A percentile compares a stretch with the other conserved stretches of the same genome.
Conservation (phyloP, 2,797 vertebrate genomes). For the Fratercula arctica region DNA sequence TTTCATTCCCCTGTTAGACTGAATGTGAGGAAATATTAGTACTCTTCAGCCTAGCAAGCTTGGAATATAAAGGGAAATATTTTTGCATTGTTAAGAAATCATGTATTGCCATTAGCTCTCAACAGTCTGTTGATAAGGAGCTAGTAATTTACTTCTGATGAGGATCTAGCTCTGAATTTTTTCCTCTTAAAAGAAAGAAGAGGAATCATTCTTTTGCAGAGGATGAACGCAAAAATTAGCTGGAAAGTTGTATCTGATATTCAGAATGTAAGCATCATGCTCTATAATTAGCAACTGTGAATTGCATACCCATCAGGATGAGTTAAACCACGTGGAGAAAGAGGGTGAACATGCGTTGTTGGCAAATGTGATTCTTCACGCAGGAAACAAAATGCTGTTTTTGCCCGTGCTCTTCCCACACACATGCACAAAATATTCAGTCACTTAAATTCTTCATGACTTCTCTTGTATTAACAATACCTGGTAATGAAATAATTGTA, state of each 20-base stretch:
- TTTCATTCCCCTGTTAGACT: background rate
- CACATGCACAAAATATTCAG: background rate
- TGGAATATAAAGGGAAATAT: background rate
- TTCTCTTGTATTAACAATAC: background rate
- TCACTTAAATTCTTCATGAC: background rate
- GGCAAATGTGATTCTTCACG: background rate
- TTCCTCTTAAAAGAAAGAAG: background rate
- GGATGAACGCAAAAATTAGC: background rate
- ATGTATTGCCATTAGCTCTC: background rate
- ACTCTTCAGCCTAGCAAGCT: background rate
- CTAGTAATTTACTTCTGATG: background rate
- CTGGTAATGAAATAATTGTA: background rate
- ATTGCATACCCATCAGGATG: background rate
- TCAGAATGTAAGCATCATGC: background rate
- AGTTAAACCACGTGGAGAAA: background rate
- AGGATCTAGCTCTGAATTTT: background rate
- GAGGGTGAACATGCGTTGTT: accelerated
- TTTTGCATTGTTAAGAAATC: background rate
- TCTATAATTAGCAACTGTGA: background rate
- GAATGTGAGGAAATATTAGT: background rate
- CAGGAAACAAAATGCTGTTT: background rate
- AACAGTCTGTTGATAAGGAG: background rate
- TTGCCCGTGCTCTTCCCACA: background rate
- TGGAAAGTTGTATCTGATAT: background rate
- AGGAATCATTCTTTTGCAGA: background rate